Evolutionary conservation across 2,888 invertebrate species (phyloP), one percentile per base, ranked within the genome.

Genomic region (Himalopsyche japonica): DNA sequence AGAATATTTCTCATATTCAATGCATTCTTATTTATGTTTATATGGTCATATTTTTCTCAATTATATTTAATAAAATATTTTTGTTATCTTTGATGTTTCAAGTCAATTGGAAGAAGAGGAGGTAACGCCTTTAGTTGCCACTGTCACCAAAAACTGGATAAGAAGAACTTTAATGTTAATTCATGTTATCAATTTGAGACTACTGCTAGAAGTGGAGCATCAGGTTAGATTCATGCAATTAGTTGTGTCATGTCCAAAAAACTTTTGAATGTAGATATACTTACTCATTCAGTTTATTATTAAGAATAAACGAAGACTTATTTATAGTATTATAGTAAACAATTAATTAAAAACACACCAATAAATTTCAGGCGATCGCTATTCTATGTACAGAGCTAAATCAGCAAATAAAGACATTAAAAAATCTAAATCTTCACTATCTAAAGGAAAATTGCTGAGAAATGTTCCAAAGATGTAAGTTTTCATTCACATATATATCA

Each of bases 321-420:
- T 7, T 37, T 37, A 37, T 37, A 37, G 10, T 37, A 37, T 37
- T 37, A 7, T 8, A 49, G 7, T n/a, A 57, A 20, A 3, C 20
- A 70, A 1, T 70, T 18, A n/a, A n/a, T 10, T 24, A 6, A 8
- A 1, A n/a, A 0, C 7, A 5, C 8, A 18, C 15, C 18, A 24
- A 48, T 77, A 8, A 43, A 0, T 64, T 70, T 15, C 80, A 82
- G 85, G 81, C 12, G 85, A 85, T 70, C 76, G 85, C 43, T 85
- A 80, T 79, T 85, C 85, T 20, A 85, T 85, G 85, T 85, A 85
- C 78, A 76, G 82, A 34, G 47, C 43, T 27, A 76, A 82, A 79
- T 5, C 43, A 20, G 32, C n/a, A 37, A 81, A 49, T 15, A 84
- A 27, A 64, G 57, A n/a, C 3, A n/a, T 12, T 18, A 80, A 48